Conservation (phyloP, 2,888 invertebrate genomes). For the Bombylius major region DNA sequence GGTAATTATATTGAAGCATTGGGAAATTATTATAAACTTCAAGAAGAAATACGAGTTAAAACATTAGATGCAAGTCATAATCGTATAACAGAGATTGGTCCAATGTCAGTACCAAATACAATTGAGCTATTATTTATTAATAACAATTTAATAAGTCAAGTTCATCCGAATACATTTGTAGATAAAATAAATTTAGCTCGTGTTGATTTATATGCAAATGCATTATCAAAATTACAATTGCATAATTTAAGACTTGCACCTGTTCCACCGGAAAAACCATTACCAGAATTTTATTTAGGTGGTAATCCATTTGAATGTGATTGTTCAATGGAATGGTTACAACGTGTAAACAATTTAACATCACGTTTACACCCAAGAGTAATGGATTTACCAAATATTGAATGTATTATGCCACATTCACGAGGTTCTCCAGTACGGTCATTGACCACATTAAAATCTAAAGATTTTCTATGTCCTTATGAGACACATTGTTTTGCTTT, state of each 20-base stretch:
- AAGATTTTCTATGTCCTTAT: conserved; percentile 85
- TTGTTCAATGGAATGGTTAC: conserved; percentile 92
- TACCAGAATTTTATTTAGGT: conserved; percentile 83
- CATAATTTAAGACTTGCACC: conserved; percentile 65
- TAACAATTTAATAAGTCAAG: conserved; percentile 69
- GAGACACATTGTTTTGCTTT: conserved; percentile 88
- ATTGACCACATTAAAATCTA: conserved; percentile 62
- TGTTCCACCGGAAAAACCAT: conserved; percentile 48
- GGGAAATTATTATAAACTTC: conserved; percentile 78
- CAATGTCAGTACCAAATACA: conserved; percentile 76
- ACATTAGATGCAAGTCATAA: conserved; percentile 88
- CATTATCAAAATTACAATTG: conserved; percentile 67
- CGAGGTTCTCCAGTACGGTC: conserved; percentile 71
- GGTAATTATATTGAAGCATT: conserved; percentile 79
- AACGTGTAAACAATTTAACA: conserved; percentile 76
- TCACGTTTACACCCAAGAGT: conserved; percentile 75
- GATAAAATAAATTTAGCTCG: conserved; percentile 74
- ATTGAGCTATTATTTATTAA: conserved; percentile 79
- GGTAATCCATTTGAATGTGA: conserved; percentile 92
- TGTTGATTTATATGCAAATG: conserved; percentile 83
- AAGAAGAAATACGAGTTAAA: conserved; percentile 68
- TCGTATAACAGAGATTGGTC: conserved; percentile 66
- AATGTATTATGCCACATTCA: conserved; percentile 77
- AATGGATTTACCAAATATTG: conserved; percentile 79
- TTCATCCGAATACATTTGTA: conserved; percentile 74